phyloP scores from a whole-genome alignment of 2,797 vertebrate genomes.

The Sardinella longiceps region DNA sequence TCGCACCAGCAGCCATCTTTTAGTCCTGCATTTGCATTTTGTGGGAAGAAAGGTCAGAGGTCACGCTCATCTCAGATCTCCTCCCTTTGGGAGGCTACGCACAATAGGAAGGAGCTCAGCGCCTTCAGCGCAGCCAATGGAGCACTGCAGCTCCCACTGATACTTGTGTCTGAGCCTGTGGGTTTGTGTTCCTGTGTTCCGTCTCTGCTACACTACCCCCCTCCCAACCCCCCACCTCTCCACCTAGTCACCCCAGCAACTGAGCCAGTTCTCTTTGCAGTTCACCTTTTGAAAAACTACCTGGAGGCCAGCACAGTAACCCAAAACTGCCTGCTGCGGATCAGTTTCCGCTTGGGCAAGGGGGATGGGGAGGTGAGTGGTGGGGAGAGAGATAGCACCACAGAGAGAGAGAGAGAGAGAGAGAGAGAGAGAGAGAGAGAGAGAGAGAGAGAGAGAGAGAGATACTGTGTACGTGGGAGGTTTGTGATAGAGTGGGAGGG shows the following conservation, averaged over 20 bases:
- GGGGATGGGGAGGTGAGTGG: not conserved
- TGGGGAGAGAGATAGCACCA: not conserved
- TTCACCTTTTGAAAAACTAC: constrained; percentile 15
- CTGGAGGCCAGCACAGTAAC: constrained; percentile 15
- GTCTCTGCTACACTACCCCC: not conserved
- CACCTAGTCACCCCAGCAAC: not conserved
- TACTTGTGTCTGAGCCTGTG: not conserved
- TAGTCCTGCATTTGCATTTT: not conserved
- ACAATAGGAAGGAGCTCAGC: not conserved
- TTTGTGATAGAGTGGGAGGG: not conserved
- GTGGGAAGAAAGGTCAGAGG: constrained; percentile 2
- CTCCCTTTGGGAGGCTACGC: not conserved
- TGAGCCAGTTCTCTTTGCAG: constrained; percentile 5
- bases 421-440: not conserved
- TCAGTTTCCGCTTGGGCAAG: not conserved
- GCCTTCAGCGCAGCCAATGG: constrained; percentile 2
- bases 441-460: not conserved
- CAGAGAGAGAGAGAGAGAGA: not conserved
- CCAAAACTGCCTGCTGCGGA: constrained; percentile 5
- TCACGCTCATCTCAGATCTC: constrained; percentile 13
- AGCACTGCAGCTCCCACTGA: not conserved
- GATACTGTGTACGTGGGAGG: not conserved
- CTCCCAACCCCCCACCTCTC: not conserved
- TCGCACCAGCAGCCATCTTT: not conserved
- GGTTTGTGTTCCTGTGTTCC: not conserved